phyloP scores from a whole-genome alignment of 2,113 vertebrate species.

The Callaeas wilsoni region DNA sequence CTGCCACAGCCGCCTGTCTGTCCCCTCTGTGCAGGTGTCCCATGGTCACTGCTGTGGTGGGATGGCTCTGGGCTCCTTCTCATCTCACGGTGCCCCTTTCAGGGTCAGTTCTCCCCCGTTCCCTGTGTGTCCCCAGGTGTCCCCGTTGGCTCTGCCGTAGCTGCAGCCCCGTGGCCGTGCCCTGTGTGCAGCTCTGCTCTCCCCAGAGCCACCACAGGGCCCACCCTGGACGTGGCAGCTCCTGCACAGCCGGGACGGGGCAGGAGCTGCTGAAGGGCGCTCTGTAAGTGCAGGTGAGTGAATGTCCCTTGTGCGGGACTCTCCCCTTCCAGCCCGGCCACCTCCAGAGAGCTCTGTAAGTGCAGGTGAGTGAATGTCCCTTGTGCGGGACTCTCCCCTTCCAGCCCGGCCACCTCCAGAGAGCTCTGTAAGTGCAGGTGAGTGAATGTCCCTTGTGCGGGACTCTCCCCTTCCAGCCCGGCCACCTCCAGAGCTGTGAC shows the following conservation, averaged over 20 bases:
- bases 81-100: not conserved
- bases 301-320: accelerated
- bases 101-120: accelerated
- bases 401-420: too few relatives aligned
- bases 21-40: not conserved
- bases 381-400: accelerated
- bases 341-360: not conserved
- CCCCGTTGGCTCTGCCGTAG: not conserved
- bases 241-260: not conserved
- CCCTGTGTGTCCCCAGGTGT: not conserved
- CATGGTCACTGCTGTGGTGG: accelerated
- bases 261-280: not conserved
- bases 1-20: accelerated
- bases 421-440: not conserved
- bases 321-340: not conserved
- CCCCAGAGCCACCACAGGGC: accelerated
- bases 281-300: not conserved
- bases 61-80: not conserved
- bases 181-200: not conserved
- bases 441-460: accelerated
- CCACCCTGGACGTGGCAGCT: accelerated
- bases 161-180: not conserved
- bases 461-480: not conserved
- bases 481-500: not conserved
- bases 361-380: not conserved